Conservation (phyloP, 2,113 vertebrate genomes). For the Bagarius yarrelli region DNA sequence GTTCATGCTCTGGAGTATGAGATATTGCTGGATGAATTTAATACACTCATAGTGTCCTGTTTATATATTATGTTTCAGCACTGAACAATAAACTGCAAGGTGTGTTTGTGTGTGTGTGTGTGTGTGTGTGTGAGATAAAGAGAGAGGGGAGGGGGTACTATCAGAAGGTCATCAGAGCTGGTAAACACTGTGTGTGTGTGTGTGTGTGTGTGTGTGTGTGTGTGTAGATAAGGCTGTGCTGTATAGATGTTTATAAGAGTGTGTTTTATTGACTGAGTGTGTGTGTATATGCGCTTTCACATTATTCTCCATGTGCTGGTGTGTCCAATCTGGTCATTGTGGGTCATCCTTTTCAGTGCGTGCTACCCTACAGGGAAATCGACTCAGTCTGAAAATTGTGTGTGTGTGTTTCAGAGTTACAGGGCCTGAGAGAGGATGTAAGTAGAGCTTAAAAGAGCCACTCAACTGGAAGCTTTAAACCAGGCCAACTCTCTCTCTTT, state of each 20-base stretch:
- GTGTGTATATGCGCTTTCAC: not conserved
- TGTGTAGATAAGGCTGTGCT: not conserved
- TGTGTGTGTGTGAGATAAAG: not conserved
- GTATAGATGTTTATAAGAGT: not conserved
- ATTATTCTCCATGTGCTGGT: not conserved
- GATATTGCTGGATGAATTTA: not conserved
- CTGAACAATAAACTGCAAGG: not conserved
- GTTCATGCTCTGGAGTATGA: not conserved
- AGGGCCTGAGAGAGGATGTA: constrained; percentile 24
- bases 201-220: not conserved
- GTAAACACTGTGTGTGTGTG: not conserved
- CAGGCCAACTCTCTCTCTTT: not conserved
- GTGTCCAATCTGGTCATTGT: constrained; percentile 26
- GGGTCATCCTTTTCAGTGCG: constrained; percentile 43
- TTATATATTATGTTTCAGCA: not conserved
- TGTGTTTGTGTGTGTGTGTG: not conserved
- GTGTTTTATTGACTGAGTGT: not conserved
- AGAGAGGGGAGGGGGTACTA: too few species aligned
- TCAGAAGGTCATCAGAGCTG: not conserved
- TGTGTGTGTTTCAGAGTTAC: not conserved
- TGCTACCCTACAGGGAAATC: constrained; percentile 47
- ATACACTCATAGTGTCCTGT: constrained; percentile 8
- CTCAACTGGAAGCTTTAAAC: constrained; percentile 33
- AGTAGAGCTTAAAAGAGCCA: constrained; percentile 40
- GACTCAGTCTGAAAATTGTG: constrained; percentile 47